phyloP scores from a whole-genome alignment of 1,140 invertebrate genomes.

The Varroa destructor region DNA sequence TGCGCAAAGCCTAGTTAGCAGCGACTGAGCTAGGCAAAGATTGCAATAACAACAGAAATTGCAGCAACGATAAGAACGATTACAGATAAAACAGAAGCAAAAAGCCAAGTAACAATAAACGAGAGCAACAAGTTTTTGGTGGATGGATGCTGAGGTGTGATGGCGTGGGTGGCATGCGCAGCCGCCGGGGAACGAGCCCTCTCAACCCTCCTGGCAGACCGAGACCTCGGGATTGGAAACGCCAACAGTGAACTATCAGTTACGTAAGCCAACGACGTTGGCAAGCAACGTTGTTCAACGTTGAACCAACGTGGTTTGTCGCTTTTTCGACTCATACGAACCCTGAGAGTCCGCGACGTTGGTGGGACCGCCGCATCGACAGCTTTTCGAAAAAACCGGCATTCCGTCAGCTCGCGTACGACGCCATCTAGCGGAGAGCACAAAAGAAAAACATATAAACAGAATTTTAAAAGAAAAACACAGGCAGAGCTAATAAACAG shows the following conservation, averaged over 20 bases:
- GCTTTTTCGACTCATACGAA: slow-evolving; percentile 29
- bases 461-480: too few relatives aligned
- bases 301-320: slow-evolving; percentile 27
- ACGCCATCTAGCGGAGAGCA: too few relatives aligned
- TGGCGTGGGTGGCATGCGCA: neutral
- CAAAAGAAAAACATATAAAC: too few relatives aligned
- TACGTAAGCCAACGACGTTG: neutral
- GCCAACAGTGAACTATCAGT: slow-evolving; percentile 25
- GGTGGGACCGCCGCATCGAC: slow-evolving; percentile 2
- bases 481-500: too few relatives aligned
- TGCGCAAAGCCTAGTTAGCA: too few relatives aligned
- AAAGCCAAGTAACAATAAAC: neutral
- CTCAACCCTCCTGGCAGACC: slow-evolving; percentile 28
- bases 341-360: slow-evolving; percentile 17
- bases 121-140: neutral
- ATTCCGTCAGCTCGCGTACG: too few relatives aligned
- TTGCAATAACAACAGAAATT: too few relatives aligned
- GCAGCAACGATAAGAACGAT: too few relatives aligned
- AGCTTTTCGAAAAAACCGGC: slow-evolving; percentile 5
- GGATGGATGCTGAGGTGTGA: too few relatives aligned
- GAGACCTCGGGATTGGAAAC: slow-evolving; percentile 29
- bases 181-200: slow-evolving; percentile 27
- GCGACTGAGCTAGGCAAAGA: too few relatives aligned
- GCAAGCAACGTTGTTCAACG: neutral
- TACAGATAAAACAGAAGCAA: neutral